Evolutionary conservation across 2,797 vertebrate genomes (phyloP).

Genomic region (Rhincodon typus): DNA sequence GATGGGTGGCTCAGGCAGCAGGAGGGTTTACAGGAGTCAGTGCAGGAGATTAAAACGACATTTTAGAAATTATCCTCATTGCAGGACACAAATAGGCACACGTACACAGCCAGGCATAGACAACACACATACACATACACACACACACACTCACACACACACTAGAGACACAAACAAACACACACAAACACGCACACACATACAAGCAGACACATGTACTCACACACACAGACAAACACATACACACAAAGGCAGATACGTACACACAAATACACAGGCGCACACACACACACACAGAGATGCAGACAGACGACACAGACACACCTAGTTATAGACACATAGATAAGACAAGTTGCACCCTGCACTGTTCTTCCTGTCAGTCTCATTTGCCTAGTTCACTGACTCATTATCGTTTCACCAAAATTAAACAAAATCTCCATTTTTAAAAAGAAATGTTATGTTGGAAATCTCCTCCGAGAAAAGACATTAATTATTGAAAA

Average conservation of each 20-base stretch:
- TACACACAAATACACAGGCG: neutral
- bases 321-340: neutral
- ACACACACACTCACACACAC: neutral
- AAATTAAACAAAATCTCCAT: neutral
- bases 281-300: too few relatives aligned
- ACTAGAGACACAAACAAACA: neutral
- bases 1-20: neutral
- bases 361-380: neutral
- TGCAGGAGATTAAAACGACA: neutral
- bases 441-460: too few relatives aligned
- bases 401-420: neutral
- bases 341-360: neutral
- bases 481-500: too few relatives aligned
- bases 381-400: neutral
- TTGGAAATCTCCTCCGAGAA: neutral
- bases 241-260: too few relatives aligned
- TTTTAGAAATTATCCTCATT: neutral
- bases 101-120: neutral
- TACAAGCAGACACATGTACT: neutral
- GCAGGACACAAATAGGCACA: neutral
- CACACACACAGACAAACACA: neutral
- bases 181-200: neutral
- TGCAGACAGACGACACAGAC: too few relatives aligned
- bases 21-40: neutral
- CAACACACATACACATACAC: neutral